phyloP scores from a whole-genome alignment of 2,888 invertebrate genomes.

The Ophion costatus region DNA sequence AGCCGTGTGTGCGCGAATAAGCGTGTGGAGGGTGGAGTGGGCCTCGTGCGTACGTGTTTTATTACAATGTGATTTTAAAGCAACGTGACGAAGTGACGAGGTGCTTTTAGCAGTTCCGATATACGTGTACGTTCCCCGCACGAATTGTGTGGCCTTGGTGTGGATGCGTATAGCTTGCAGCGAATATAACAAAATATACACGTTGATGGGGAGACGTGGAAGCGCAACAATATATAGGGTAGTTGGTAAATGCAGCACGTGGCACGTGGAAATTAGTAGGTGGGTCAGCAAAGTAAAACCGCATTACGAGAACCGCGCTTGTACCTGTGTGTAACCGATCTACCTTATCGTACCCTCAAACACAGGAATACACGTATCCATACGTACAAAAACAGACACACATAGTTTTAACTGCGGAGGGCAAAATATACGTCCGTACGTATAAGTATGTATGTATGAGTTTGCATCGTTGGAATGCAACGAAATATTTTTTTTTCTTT shows the following conservation, averaged over 20 bases:
- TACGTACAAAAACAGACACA: neutral
- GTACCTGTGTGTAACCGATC: conserved; percentile 73
- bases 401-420: neutral
- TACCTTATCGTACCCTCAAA: conserved; percentile 48
- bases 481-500: neutral
- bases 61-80: conserved; percentile 48
- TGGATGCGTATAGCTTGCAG: neutral
- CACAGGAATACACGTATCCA: neutral
- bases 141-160: conserved; percentile 1
- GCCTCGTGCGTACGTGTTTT: conserved; percentile 25
- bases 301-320: conserved; percentile 69
- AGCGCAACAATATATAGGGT: conserved; percentile 41
- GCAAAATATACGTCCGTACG: conserved; percentile 10
- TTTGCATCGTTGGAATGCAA: neutral
- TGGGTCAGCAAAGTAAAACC: conserved; percentile 75
- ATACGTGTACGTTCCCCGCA: neutral
- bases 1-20: conserved; percentile 41
- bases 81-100: conserved; percentile 50
- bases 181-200: conserved; percentile 17
- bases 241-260: conserved; percentile 70
- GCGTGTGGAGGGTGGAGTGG: conserved; percentile 20
- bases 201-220: neutral
- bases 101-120: conserved; percentile 18
- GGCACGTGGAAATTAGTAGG: conserved; percentile 74
- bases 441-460: too few relatives aligned